Evolutionary conservation across 2,888 invertebrate genomes (phyloP), one percentile per base, ranked within the genome.

Genomic region (Lasioglossum pauxillum): DNA sequence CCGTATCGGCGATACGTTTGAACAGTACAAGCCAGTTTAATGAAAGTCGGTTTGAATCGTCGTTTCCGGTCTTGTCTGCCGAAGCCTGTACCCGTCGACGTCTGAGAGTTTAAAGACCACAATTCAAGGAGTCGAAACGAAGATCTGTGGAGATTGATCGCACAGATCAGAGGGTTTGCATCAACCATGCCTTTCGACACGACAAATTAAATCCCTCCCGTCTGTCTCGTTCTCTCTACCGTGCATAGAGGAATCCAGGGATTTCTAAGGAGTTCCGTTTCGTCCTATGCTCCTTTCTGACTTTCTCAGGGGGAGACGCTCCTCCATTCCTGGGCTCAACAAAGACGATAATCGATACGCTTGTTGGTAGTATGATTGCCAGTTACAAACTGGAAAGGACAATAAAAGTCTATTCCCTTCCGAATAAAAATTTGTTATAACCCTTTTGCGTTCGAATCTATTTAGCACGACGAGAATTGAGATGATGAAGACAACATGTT

Each of bases 161-260:
- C 57, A 46, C 69, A 85, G 83, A 89, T 89, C 89, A 87, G 87
- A 89, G 85, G 83, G 87, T 85, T 89, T 85, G 85, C 83, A 89
- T 87, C 83, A 84, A 64, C 75, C 86, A 81, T 87, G 87, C 88
- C 84, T 89, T 85, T 83, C 85, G 77, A 83, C 85, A 81, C 84
- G 88, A 90, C 87, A 90, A 90, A 90, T 90, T 90, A 90, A 90
- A 89, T 89, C 89, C 85, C 85, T 87, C 76, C 72, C 75, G 80
- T 78, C 82, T 77, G 67, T 77, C 74, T 71, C 82, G 27, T 60
- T 81, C 83, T 75, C 75, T 80, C 76, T 72, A 31, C 64, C 49
- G 60, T 78, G 75, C 81, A 83, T 80, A 80, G 76, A 83, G 87
- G 88, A 83, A 88, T 85, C 73, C 81, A 49, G 80, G 82, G 78